Evolutionary conservation across 2,113 vertebrate genomes (phyloP), one percentile per base, ranked within the genome.

Genomic region (Nestor notabilis): DNA sequence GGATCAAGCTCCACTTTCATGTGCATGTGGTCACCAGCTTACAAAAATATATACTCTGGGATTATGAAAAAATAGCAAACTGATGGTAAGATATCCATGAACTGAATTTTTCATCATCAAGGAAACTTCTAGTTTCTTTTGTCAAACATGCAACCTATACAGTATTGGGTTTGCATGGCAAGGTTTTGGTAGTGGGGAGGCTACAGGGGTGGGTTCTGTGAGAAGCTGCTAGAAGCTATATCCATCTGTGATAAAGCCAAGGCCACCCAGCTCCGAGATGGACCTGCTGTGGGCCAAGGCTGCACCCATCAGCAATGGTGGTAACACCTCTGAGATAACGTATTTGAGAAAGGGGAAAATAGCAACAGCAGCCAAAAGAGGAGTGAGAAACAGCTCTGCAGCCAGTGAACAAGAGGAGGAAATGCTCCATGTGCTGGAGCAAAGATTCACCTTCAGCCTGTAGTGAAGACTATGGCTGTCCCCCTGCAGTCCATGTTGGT

Each of bases 241-340:
- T 29, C 17, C 2, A 0, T 56, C 31, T 56, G 20, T n/a, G 55
- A 35, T 2, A 23, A 4, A 78, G 7, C 12, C 10, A 66, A 10
- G 10, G 25, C 13, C 25, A 47, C 10, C 10, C 0, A 2, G 8
- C 17, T 72, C 12, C 20, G 35, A 78, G 39, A 13, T 0, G 0
- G 14, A 33, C 13, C 16, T 0, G 0, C 4, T 2, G 2, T 14
- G 50, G 24, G 11, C 8, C 35, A 89, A n/a, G 4, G 18, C 9
- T 5, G 19, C 53, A 11, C 8, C 31, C 1, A 13, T 44, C 8
- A 63, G 19, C 0, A 1, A 41, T 1, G 0, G 31, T 46, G 63
- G 74, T 23, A 79, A 13, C 0, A 0, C 8, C 5, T 43, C 27
- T 11, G 46, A 4, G 31, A 13, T n/a, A 33, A 50, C 0, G 5